phyloP scores from a whole-genome alignment of 2,113 vertebrate genomes.

The Strix aluco region DNA sequence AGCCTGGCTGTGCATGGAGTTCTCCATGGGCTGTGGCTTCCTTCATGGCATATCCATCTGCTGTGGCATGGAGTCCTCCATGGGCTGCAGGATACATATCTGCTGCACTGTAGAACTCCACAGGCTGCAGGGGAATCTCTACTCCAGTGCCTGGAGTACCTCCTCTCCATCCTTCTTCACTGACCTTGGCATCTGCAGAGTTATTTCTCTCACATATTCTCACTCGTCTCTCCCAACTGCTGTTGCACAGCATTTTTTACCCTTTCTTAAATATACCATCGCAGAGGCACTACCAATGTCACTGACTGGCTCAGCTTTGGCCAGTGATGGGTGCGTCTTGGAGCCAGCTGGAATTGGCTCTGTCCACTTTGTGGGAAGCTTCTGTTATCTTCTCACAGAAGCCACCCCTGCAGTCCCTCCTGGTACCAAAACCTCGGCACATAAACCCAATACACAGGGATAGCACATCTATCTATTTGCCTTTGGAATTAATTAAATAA shows the following conservation, averaged over 20 bases:
- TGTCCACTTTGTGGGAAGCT: too few relatives aligned
- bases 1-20: not conserved
- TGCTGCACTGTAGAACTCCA: too few relatives aligned
- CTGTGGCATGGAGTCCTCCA: not conserved
- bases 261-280: not conserved
- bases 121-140: too few relatives aligned
- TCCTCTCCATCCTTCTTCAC: too few relatives aligned
- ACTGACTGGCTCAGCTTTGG: not conserved
- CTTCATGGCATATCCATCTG: not conserved
- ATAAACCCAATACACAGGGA: not conserved
- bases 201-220: too few relatives aligned
- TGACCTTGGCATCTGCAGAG: too few relatives aligned
- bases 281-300: not conserved
- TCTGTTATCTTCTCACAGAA: not conserved
- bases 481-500: not conserved
- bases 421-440: not conserved
- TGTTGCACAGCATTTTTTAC: too few relatives aligned
- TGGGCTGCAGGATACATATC: not conserved
- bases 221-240: too few relatives aligned
- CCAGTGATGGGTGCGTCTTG: too few relatives aligned
- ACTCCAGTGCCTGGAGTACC: too few relatives aligned
- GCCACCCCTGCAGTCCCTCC: not conserved
- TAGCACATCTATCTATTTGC: not conserved
- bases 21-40: not conserved
- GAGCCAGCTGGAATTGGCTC: too few relatives aligned